Percentiles rank a stretch among this genome's conserved stretches.
Conservation (phyloP, 2,797 vertebrate genomes). For the Oceanodroma leucorhoa region DNA sequence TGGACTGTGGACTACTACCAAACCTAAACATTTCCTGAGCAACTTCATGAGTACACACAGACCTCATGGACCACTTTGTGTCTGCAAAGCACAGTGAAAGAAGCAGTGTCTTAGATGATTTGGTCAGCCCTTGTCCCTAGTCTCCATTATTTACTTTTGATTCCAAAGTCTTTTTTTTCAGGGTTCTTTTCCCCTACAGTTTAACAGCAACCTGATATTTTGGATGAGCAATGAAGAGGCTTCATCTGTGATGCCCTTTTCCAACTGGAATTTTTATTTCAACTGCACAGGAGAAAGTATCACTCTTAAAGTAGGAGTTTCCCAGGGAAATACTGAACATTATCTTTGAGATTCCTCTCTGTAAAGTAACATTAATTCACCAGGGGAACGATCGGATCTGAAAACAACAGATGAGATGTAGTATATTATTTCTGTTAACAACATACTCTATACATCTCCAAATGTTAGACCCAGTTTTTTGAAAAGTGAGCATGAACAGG, state of each 20-base stretch:
- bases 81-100: not conserved
- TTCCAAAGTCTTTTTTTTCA: not conserved
- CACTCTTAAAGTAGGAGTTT: not conserved
- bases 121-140: not conserved
- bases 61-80: not conserved
- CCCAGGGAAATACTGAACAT: not conserved
- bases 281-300: not conserved
- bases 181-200: not conserved
- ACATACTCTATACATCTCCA: not conserved
- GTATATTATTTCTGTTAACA: not conserved
- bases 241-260: not conserved
- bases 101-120: not conserved
- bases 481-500: not conserved
- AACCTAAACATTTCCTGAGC: not conserved
- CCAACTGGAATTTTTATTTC: not conserved
- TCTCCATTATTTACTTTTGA: not conserved
- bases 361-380: not conserved
- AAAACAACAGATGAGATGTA: not conserved
- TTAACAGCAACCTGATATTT: not conserved
- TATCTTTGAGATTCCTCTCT: not conserved
- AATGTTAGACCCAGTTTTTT: not conserved
- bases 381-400: not conserved
- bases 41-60: not conserved
- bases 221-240: not conserved
- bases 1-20: not conserved